Percentiles rank a stretch among this genome's conserved stretches.
These are phyloP conservation scores for Agrochola macilenta DNA, from an alignment of 2,888 invertebrate genomes.

Conservation along the genomic window DNA sequence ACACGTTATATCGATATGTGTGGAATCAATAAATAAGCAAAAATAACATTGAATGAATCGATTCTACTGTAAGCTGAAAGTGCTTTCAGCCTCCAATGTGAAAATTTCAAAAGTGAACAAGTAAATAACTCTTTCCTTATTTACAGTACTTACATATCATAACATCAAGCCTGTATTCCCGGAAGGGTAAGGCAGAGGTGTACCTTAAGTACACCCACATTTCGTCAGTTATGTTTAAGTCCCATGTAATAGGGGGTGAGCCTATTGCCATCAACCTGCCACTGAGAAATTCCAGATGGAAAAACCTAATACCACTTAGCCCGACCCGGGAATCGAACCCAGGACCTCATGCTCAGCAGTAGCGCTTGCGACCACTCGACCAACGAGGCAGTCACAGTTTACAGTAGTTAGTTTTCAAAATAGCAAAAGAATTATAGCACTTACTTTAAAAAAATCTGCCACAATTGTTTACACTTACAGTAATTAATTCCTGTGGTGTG, in stretches of 20 bases:
- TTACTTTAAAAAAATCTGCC: constrained; percentile 8
- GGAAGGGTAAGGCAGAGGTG: too few species aligned
- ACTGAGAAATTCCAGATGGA: too few species aligned
- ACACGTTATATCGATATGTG: neutral
- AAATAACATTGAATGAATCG: neutral
- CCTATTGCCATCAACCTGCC: too few species aligned
- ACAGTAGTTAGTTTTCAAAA: constrained; percentile 10
- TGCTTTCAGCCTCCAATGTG: neutral
- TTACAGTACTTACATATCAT: neutral
- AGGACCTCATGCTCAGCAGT: too few species aligned
- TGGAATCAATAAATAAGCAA: constrained; percentile 4
- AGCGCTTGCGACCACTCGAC: too few species aligned
- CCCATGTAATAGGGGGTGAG: too few species aligned
- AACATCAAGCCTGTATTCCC: too few species aligned
- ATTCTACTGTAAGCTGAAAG: neutral
- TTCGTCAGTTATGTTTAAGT: too few species aligned
- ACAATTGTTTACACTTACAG: constrained; percentile 25
- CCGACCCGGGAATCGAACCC: too few species aligned
- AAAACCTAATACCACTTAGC: too few species aligned
- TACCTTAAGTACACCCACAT: too few species aligned
- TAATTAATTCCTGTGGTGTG: constrained; percentile 11
- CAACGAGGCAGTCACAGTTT: neutral
- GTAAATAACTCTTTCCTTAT: neutral
- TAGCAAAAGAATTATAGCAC: constrained; percentile 6
- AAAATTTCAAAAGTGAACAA: neutral